Base-by-base conservation (phyloP, 2,113 vertebrate genomes). In the Malurus cyaneus region DNA sequence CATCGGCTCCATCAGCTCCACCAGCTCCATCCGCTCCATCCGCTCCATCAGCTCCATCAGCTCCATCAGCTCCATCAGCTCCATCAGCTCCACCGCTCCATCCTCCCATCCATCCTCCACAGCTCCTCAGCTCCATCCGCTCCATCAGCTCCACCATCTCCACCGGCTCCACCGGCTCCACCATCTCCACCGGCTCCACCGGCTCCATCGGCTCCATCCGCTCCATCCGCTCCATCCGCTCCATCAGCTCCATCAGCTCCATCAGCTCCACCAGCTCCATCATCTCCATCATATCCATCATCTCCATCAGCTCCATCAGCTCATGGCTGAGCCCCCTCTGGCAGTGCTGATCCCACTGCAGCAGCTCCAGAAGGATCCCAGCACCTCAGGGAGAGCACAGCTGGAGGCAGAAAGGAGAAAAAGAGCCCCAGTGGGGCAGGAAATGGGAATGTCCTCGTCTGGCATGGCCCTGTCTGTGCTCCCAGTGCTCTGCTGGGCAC, bases 401-500 rank as follows among this genome's bases (percentile, higher is more conserved):
- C 24, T 59, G 34, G 46, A 41, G 57, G 47, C 3, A 31, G 26
- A 39, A 32, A 26, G 28, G 21, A 44, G 47, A 31, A 32, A 49
- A 74, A 8, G 12, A 16, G 18, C 20, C 29, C 18, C 21, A 41
- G 2, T 0, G 2, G 32, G 39, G 54, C 44, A 26, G 7, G n/a
- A 31, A 47, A 17, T 4, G 46, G 57, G 39, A 17, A 72, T 34
- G 61, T 56, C n/a, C 64, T 57, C 36, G 4, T 28, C 54, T 76
- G 36, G 32, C 44, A 23, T 11, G 5, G 42, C 67, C 65, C 25
- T 31, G 13, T 16, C 53, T 70, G 41, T 8, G 11, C 44, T 71
- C 26, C 39, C 72, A 5, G 6, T 52, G 36, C 53, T 89, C 47
- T 57, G 29, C 62, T 9, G 32, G 47, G 18, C 34, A 34, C 19